Percentiles rank a stretch among this genome's conserved stretches.
phyloP scores from a whole-genome alignment of 2,113 vertebrate species.

The Corynorhinus townsendii region DNA sequence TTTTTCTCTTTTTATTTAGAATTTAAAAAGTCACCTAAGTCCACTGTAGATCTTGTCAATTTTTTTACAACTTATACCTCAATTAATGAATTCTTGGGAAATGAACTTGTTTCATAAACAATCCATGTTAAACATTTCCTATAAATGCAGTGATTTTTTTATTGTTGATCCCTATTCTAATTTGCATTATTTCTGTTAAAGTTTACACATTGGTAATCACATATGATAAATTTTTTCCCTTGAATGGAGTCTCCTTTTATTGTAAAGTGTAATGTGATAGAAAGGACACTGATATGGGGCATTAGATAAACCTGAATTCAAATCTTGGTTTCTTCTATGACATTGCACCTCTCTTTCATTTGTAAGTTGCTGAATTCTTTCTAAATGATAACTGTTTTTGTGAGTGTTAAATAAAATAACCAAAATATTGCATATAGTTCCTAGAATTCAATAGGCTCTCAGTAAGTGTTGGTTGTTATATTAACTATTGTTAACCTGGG shows the following conservation, averaged over 20 bases:
- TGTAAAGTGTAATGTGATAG: background rate
- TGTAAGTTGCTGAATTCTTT: background rate
- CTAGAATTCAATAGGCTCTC: background rate
- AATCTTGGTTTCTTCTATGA: background rate
- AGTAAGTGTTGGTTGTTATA: background rate
- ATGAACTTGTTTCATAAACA: background rate
- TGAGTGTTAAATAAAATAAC: background rate
- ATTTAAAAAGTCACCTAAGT: constrained; percentile 3
- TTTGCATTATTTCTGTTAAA: background rate
- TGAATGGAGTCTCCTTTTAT: background rate
- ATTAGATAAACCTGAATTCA: background rate
- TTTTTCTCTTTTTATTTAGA: constrained; percentile 19
- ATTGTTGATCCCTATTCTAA: background rate
- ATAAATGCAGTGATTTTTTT: background rate
- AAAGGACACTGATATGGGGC: background rate
- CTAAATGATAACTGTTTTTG: background rate
- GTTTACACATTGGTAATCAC: background rate
- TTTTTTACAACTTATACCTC: background rate
- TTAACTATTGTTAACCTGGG: background rate
- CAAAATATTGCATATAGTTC: background rate
- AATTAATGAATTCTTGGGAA: constrained; percentile 24
- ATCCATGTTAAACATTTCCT: background rate
- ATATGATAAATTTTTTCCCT: background rate
- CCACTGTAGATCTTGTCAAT: background rate
- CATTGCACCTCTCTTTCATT: background rate